These are phyloP conservation scores for Progne subis DNA, from an alignment of 2,113 vertebrate species.

Conservation along the genomic window DNA sequence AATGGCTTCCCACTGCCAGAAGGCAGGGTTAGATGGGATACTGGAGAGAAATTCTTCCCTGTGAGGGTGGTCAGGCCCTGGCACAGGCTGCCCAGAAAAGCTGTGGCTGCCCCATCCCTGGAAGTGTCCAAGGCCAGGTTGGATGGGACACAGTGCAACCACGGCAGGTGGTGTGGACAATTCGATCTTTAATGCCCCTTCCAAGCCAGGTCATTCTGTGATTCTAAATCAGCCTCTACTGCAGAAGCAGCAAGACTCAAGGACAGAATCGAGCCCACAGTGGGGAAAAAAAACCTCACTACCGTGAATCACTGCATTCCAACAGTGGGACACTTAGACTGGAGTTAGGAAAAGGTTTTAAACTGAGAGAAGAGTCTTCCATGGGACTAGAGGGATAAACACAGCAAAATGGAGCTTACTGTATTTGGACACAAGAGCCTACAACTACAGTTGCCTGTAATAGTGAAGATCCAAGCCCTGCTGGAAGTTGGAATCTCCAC, in stretches of 20 bases:
- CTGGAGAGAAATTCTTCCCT: neutral
- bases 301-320: neutral
- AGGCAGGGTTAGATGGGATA: neutral
- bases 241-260: neutral
- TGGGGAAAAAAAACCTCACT: accelerated
- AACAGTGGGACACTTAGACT: neutral
- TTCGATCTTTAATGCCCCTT: neutral
- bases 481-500: neutral
- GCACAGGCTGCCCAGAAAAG: neutral
- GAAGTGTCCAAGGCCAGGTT: neutral
- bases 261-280: neutral
- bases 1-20: neutral
- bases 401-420: neutral
- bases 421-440: neutral
- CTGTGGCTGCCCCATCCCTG: neutral
- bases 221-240: neutral
- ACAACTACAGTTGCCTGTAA: neutral
- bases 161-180: neutral
- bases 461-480: neutral
- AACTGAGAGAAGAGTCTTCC: neutral
- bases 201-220: neutral
- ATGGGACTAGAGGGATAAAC: neutral
- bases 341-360: neutral
- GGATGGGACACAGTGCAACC: neutral
- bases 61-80: neutral